Percentiles rank a stretch among this genome's conserved stretches.
Evolutionary conservation across 2,888 invertebrate species (phyloP).

Genomic region (Eupithecia pulchellata): DNA sequence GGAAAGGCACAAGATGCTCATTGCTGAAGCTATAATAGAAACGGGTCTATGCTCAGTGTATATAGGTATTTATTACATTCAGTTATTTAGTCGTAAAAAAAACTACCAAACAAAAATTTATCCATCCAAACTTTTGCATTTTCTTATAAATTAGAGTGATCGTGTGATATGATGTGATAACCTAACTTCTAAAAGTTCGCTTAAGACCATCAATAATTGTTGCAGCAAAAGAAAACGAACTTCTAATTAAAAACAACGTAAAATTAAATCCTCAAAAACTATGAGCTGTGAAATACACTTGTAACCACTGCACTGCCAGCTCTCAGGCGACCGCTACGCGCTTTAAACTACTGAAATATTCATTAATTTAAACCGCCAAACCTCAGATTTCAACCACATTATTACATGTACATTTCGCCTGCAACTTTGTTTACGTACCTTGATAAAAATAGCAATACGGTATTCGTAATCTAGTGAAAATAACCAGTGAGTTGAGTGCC

Average conservation of each 20-base stretch:
- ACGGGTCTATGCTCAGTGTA: too few relatives aligned
- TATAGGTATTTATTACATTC: too few relatives aligned
- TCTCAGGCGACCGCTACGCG: not conserved
- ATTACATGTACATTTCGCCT: not conserved
- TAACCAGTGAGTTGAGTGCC: too few relatives aligned
- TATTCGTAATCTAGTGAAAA: not conserved
- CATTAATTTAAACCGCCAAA: not conserved
- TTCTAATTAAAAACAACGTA: not conserved
- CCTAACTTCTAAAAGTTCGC: too few relatives aligned
- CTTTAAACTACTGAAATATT: conserved; percentile 7
- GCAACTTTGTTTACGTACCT: not conserved
- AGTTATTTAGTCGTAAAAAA: too few relatives aligned
- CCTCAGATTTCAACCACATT: not conserved
- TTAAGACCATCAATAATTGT: too few relatives aligned
- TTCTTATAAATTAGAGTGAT: too few relatives aligned
- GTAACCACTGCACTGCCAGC: not conserved
- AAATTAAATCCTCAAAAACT: not conserved
- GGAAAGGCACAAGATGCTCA: too few relatives aligned
- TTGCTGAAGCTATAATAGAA: too few relatives aligned
- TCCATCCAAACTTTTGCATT: too few relatives aligned
- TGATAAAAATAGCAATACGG: not conserved
- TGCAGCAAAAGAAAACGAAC: not conserved
- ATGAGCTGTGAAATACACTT: not conserved
- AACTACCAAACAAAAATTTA: too few relatives aligned
- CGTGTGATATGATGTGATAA: too few relatives aligned